Conservation (phyloP, 2,888 invertebrate genomes). For the Troides aeacus region DNA sequence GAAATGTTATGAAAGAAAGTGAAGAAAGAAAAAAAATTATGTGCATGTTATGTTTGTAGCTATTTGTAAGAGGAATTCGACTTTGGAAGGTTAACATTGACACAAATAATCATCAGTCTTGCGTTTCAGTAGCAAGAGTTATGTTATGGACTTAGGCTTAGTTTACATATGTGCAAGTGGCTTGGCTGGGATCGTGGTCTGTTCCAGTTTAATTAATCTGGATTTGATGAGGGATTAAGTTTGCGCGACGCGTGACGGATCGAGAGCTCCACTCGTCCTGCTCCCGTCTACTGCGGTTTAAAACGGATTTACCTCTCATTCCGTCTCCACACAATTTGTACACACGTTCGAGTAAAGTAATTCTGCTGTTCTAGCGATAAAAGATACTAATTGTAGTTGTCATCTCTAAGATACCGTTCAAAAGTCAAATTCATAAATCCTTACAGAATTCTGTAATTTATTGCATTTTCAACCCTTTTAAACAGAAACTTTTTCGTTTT, state of each 20-base stretch:
- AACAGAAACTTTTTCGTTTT: too few relatives aligned
- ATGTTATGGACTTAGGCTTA: slow-evolving; percentile 33
- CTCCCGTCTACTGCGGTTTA: slow-evolving; percentile 65
- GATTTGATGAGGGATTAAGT: slow-evolving; percentile 78
- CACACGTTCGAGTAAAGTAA: slow-evolving; percentile 55
- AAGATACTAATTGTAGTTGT: slow-evolving; percentile 1
- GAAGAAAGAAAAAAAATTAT: too few relatives aligned
- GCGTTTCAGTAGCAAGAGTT: slow-evolving; percentile 31
- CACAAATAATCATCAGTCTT: slow-evolving; percentile 19
- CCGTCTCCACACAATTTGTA: slow-evolving; percentile 65
- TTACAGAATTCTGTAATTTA: too few relatives aligned
- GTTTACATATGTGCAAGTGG: slow-evolving; percentile 56
- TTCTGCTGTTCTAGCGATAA: slow-evolving; percentile 6
- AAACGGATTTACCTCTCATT: slow-evolving; percentile 72
- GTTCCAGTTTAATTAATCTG: slow-evolving; percentile 66
- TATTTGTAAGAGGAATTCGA: too few relatives aligned
- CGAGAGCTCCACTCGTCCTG: slow-evolving; percentile 59
- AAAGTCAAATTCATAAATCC: too few relatives aligned
- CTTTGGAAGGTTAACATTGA: neutral
- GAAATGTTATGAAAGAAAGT: too few relatives aligned
- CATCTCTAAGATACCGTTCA: neutral
- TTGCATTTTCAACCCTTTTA: too few relatives aligned
- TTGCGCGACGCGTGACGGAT: slow-evolving; percentile 74
- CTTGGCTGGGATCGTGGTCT: slow-evolving; percentile 56
- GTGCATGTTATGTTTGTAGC: too few relatives aligned